Conservation (phyloP, 2,113 vertebrate genomes). For the Glareola pratincola region DNA sequence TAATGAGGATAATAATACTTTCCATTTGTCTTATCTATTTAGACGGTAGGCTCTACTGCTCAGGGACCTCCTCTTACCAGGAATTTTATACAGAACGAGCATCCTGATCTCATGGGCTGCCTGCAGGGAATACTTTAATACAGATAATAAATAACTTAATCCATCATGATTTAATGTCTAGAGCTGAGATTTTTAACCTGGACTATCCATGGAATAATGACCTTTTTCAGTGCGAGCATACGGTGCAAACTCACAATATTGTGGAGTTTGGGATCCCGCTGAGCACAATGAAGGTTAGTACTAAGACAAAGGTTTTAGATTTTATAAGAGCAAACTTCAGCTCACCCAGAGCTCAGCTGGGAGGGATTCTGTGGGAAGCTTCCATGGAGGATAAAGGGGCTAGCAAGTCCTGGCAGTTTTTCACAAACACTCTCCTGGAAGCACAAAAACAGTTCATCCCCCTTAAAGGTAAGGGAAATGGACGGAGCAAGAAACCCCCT, state of each 20-base stretch:
- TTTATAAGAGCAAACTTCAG: not conserved
- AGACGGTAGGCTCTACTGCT: not conserved
- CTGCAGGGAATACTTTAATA: not conserved
- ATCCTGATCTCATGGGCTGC: not conserved
- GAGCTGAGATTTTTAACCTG: not conserved
- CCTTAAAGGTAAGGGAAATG: not conserved
- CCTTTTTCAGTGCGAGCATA: not conserved
- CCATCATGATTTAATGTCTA: not conserved
- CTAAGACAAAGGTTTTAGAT: not conserved
- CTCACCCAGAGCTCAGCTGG: not conserved
- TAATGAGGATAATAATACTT: not conserved
- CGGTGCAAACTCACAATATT: not conserved
- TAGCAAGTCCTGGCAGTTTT: not conserved
- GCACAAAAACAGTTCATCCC: not conserved
- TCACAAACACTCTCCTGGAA: not conserved
- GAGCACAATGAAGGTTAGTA: not conserved
- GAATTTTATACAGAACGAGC: not conserved
- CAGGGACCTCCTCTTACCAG: not conserved
- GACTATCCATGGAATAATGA: not conserved
- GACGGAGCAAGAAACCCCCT: not conserved
- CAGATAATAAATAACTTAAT: not conserved
- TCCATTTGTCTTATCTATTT: slow-evolving; percentile 11
- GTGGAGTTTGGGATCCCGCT: not conserved
- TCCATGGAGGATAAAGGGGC: not conserved
- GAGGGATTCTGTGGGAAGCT: not conserved